These are phyloP conservation scores for Diarsia dahlii DNA, from an alignment of 2,888 invertebrate genomes.

Conservation along the genomic window DNA sequence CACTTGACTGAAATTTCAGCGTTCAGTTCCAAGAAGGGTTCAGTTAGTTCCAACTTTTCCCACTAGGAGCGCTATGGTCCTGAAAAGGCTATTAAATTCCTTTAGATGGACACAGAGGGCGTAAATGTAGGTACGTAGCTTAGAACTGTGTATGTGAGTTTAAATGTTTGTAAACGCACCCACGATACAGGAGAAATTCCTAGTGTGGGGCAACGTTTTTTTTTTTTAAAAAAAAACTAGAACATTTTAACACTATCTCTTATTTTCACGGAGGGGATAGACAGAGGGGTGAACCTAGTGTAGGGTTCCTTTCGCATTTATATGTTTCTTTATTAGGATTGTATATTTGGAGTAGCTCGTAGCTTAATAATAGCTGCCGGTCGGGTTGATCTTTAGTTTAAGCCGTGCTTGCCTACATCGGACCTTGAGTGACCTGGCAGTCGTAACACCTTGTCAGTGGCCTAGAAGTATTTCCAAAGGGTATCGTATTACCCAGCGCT, in stretches of 20 bases:
- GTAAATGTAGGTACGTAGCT: not conserved
- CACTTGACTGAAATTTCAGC: not conserved
- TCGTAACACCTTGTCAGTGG: too few relatives aligned
- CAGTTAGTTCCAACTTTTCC: not conserved
- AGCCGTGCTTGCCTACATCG: too few relatives aligned
- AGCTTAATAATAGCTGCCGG: too few relatives aligned
- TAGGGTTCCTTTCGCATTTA: not conserved
- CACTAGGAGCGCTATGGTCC: not conserved
- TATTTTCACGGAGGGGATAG: not conserved
- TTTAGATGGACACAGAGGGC: conserved; percentile 15
- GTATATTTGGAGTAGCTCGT: not conserved
- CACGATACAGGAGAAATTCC: too few relatives aligned
- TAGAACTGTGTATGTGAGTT: too few relatives aligned
- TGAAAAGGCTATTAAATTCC: not conserved
- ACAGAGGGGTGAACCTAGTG: not conserved
- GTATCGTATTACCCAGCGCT: too few relatives aligned
- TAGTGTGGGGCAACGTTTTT: too few relatives aligned
- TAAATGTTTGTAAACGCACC: too few relatives aligned
- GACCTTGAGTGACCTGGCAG: too few relatives aligned
- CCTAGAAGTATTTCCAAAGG: too few relatives aligned
- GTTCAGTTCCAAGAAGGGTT: not conserved
- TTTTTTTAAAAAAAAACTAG: too few relatives aligned
- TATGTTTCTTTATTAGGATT: not conserved
- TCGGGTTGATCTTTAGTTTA: too few relatives aligned
- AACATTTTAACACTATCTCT: not conserved